A percentile compares a stretch with the other conserved stretches of the same genome.
phyloP scores from a whole-genome alignment of 2,797 vertebrate species.

The Notoglanidium macrostoma region DNA sequence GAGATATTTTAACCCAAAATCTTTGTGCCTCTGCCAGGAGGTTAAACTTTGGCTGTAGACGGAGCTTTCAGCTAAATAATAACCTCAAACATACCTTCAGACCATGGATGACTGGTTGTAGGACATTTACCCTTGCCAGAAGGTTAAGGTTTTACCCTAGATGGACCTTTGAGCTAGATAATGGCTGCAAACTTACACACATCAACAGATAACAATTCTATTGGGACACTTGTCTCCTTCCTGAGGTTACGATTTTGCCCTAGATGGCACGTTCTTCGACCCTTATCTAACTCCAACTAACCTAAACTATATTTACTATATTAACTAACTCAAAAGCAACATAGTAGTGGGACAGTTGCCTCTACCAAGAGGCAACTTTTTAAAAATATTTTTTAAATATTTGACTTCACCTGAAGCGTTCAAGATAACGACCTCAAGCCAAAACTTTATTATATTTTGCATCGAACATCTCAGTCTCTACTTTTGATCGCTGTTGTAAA shows the following conservation, averaged over 20 bases:
- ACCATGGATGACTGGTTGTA: neutral
- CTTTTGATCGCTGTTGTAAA: neutral
- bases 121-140: neutral
- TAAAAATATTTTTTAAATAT: too few relatives aligned
- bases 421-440: neutral
- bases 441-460: neutral
- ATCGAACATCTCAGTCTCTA: neutral
- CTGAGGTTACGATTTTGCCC: too few relatives aligned
- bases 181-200: neutral
- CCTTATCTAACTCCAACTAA: neutral
- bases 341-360: neutral
- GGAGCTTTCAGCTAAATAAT: neutral
- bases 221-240: neutral
- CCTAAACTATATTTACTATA: neutral
- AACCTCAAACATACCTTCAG: neutral
- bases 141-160: neutral
- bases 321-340: neutral
- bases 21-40: neutral
- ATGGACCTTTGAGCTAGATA: neutral
- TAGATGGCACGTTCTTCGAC: neutral
- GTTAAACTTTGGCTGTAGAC: neutral
- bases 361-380: too few relatives aligned
- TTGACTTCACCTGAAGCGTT: neutral
- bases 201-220: neutral
- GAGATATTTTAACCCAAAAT: too few relatives aligned